phyloP scores from a whole-genome alignment of 2,888 invertebrate species.

The Hanleya hanleyi region DNA sequence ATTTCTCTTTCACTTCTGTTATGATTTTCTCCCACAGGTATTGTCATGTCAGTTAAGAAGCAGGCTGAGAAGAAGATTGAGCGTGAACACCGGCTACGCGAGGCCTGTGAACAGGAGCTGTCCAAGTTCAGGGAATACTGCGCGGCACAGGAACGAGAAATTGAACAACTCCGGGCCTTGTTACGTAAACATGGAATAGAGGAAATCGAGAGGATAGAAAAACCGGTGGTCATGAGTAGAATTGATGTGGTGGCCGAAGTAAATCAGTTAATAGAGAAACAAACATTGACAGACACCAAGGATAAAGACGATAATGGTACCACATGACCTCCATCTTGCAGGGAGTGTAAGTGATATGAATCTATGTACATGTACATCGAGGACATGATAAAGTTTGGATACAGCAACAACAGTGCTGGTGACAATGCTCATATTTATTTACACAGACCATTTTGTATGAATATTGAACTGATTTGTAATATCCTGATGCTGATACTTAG shows the following conservation, averaged over 20 bases:
- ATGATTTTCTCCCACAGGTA: constrained; percentile 50
- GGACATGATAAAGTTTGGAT: neutral
- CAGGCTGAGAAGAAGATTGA: constrained; percentile 70
- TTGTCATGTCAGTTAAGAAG: constrained; percentile 69
- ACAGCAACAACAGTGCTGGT: too few relatives aligned
- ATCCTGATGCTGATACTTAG: too few relatives aligned
- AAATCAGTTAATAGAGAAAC: constrained; percentile 41
- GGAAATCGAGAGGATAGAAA: constrained; percentile 46
- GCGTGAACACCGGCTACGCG: constrained; percentile 63
- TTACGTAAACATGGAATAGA: constrained; percentile 69
- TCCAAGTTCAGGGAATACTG: constrained; percentile 71
- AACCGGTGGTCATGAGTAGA: constrained; percentile 53
- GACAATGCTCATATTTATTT: too few relatives aligned
- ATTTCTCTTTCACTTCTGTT: neutral
- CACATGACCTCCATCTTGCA: neutral
- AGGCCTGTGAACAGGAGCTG: constrained; percentile 72
- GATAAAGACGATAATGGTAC: neutral
- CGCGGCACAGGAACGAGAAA: constrained; percentile 70
- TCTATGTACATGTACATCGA: neutral
- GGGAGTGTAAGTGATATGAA: neutral
- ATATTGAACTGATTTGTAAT: too few relatives aligned
- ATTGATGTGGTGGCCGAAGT: constrained; percentile 68
- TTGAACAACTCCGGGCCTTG: constrained; percentile 66
- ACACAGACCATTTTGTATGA: too few relatives aligned
- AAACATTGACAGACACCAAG: constrained; percentile 10